These are phyloP conservation scores for Lithophane semibrunnea DNA, from an alignment of 2,888 invertebrate species.

Conservation along the genomic window DNA sequence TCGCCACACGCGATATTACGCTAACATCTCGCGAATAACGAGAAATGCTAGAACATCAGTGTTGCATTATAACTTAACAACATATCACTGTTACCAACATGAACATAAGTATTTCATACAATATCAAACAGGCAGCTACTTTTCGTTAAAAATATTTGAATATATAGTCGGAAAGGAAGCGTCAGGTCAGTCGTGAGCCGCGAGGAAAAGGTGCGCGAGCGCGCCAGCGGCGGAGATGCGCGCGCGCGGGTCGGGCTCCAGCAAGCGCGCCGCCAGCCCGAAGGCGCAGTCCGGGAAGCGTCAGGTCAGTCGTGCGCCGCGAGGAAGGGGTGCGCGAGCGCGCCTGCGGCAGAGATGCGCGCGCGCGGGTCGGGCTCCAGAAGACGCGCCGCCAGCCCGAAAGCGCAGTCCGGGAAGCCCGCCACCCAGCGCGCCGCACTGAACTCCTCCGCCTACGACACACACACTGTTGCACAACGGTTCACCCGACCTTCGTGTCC, in stretches of 20 bases:
- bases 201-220: constrained; percentile 94
- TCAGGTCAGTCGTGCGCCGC: constrained; percentile 27
- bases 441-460: constrained; percentile 70
- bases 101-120: constrained; percentile 22
- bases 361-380: constrained; percentile 95
- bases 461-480: neutral
- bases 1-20: constrained; percentile 9
- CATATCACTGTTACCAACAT: constrained; percentile 23
- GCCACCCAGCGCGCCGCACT: constrained; percentile 65
- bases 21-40: neutral
- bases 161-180: constrained; percentile 73
- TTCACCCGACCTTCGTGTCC: neutral
- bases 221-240: constrained; percentile 94
- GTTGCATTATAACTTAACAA: constrained; percentile 18
- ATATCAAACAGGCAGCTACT: constrained; percentile 3
- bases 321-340: constrained; percentile 94
- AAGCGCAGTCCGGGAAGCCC: constrained; percentile 93
- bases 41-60: neutral
- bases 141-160: constrained; percentile 1
- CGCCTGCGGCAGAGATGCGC: constrained; percentile 93
- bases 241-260: constrained; percentile 94
- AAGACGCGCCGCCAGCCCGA: constrained; percentile 92
- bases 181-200: constrained; percentile 24
- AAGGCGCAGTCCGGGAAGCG: constrained; percentile 94
- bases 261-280: constrained; percentile 92